Percentiles rank a stretch among this genome's conserved stretches.
phyloP scores from a whole-genome alignment of 2,888 invertebrate species.

The Nyleta sp. region DNA sequence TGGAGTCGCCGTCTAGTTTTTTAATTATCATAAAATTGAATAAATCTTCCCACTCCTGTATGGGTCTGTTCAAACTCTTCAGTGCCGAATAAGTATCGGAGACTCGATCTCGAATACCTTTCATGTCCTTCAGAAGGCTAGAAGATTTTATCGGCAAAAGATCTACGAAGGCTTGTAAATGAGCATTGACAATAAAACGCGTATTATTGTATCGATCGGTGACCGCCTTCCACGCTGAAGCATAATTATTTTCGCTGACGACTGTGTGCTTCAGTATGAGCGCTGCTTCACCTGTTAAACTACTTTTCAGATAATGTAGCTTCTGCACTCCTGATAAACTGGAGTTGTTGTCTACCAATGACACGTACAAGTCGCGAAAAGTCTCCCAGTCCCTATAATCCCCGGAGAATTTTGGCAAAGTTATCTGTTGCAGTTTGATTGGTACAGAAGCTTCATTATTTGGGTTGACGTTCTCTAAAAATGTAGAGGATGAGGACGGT shows the following conservation, averaged over 20 bases:
- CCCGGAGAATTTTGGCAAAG: no score
- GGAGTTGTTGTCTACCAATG: not conserved
- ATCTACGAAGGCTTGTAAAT: not conserved
- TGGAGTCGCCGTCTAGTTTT: not conserved
- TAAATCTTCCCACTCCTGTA: not conserved
- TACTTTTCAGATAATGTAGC: not conserved
- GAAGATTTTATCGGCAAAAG: not conserved
- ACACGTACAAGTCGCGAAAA: not conserved
- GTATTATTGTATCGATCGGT: slow-evolving; percentile 4
- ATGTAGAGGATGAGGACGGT: no score
- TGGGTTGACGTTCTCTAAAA: no score
- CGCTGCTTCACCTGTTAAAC: slow-evolving; percentile 3
- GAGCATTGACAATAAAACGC: not conserved
- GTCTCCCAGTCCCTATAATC: not conserved
- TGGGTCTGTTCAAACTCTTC: not conserved
- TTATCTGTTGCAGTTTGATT: no score
- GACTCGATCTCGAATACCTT: not conserved
- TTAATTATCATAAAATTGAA: not conserved
- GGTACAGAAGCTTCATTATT: no score
- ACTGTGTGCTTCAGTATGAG: slow-evolving; percentile 5
- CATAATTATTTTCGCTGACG: slow-evolving; percentile 13
- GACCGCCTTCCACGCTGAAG: not conserved
- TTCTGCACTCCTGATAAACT: not conserved
- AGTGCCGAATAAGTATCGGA: not conserved
- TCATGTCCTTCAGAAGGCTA: not conserved